Conservation (phyloP, 2,888 invertebrate genomes). For the Ichneumoninae sp. region DNA sequence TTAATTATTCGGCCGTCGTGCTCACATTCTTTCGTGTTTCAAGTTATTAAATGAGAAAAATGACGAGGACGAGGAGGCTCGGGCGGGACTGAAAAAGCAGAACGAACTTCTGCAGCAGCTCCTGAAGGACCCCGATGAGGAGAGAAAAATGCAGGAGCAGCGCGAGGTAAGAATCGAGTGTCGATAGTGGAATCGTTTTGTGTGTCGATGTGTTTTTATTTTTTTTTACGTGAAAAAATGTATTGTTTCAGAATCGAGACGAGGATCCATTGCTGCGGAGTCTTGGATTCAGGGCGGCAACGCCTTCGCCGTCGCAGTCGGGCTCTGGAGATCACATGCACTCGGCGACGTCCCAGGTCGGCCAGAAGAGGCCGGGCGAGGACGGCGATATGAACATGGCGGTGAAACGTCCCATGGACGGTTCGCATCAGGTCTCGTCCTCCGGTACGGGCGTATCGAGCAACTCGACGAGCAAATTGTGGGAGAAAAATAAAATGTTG, state of each 20-base stretch:
- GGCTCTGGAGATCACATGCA: slow-evolving; percentile 77
- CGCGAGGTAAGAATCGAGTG: slow-evolving; percentile 75
- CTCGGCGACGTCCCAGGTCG: slow-evolving; percentile 80
- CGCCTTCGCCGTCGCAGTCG: slow-evolving; percentile 87
- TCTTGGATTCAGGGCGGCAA: slow-evolving; percentile 85
- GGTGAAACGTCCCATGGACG: slow-evolving; percentile 84
- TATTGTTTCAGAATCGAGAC: slow-evolving; percentile 80
- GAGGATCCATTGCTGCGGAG: slow-evolving; percentile 86
- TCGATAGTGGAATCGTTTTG: neutral
- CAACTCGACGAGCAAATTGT: slow-evolving; percentile 88
- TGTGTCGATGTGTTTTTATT: neutral
- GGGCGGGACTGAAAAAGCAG: slow-evolving; percentile 86
- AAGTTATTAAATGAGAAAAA: slow-evolving; percentile 93
- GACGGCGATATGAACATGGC: slow-evolving; percentile 86
- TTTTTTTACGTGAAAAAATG: neutral
- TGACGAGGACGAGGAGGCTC: slow-evolving; percentile 90
- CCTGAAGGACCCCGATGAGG: slow-evolving; percentile 86
- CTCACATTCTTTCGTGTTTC: slow-evolving; percentile 69
- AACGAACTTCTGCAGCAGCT: slow-evolving; percentile 88
- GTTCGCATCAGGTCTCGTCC: slow-evolving; percentile 83
- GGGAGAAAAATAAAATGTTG: slow-evolving; percentile 94
- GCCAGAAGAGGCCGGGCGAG: slow-evolving; percentile 88
- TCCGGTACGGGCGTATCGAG: slow-evolving; percentile 80
- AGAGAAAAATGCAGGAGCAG: slow-evolving; percentile 81
- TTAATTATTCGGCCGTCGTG: neutral